Evolutionary conservation across 2,888 invertebrate species (phyloP).

Genomic region (Platypus cylindrus): DNA sequence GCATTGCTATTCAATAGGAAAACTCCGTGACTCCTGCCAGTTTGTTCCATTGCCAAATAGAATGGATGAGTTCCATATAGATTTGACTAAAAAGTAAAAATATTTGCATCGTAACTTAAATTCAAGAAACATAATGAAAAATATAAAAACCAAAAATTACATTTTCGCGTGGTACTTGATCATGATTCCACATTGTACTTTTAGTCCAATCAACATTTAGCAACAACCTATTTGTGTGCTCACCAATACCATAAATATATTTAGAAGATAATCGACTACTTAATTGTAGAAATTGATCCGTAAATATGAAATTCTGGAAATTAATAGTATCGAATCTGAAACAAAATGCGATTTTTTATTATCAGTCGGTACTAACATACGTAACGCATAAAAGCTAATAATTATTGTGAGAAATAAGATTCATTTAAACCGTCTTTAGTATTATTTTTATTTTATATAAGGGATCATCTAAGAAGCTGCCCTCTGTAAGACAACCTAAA

Average conservation of each 20-base stretch:
- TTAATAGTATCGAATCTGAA: constrained; percentile 55
- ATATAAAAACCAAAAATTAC: too few relatives aligned
- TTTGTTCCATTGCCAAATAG: constrained; percentile 58
- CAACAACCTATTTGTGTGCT: constrained; percentile 49
- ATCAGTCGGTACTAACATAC: too few relatives aligned
- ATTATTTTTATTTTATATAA: too few relatives aligned
- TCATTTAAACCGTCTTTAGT: too few relatives aligned
- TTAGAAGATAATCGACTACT: constrained; percentile 47
- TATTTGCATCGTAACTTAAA: too few relatives aligned
- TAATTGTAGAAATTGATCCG: constrained; percentile 65
- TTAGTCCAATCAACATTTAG: constrained; percentile 54
- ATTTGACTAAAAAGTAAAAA: constrained; percentile 42
- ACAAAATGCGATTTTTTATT: too few relatives aligned
- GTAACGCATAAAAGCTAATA: too few relatives aligned
- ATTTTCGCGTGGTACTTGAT: constrained; percentile 50
- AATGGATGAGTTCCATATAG: constrained; percentile 77
- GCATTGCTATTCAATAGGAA: constrained; percentile 73
- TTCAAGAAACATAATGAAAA: too few relatives aligned
- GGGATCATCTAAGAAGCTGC: too few relatives aligned
- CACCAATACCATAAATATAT: constrained; percentile 63
- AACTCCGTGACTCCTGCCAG: constrained; percentile 59
- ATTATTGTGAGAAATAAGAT: too few relatives aligned
- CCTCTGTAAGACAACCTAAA: too few relatives aligned
- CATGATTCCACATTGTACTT: constrained; percentile 57
- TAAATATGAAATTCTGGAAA: constrained; percentile 55